Evolutionary conservation across 2,888 invertebrate genomes (phyloP), one percentile per base, ranked within the genome.

Genomic region (Polia nebulosa): DNA sequence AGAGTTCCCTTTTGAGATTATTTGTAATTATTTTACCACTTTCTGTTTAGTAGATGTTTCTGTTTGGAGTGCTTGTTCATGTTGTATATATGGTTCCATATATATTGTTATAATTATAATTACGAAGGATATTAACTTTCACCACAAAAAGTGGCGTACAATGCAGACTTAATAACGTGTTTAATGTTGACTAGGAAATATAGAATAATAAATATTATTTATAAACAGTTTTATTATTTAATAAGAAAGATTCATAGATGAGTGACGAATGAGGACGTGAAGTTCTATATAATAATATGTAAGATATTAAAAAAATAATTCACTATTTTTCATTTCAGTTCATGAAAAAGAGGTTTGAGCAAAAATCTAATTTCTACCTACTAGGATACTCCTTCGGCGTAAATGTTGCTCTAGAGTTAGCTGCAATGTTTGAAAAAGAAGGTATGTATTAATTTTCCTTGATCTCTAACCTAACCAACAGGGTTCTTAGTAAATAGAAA

Each of bases 361-460:
- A 80, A 2, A 86, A 84, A 57, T 78, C 84, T 0, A 87, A 83
- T 44, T 90, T 90, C 60, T 85, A 87, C 27, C 73, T 91, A 17
- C 69, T 90, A 62, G 90, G 90, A 0, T 90, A 90, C 68, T 91
- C 90, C 1, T 91, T 90, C 65, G 90, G 90, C 29, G 87, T 88
- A 1, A 91, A 90, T 44, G 82, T 92, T 36, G 91, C 91, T 17
- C 74, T 93, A 32, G 91, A 92, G 65, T 65, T 92, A 44, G 91
- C 92, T 15, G 84, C 85, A 0, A 61, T 91, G 41, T 81, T 92
- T 52, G 91, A 92, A 76, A 86, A 85, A 78, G 90, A 93, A 86
- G 92, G 91, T 92, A 89, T 22, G 78, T 45, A 93, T 45, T 58
- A 36, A 51, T 52, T 56, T 56, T 34, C 20, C 13, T 39, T 34